Evolutionary conservation across 30 jellyfish, hydroid and myxozoan genomes (phyloP).

Genomic region (Nemopilema nomurai): DNA sequence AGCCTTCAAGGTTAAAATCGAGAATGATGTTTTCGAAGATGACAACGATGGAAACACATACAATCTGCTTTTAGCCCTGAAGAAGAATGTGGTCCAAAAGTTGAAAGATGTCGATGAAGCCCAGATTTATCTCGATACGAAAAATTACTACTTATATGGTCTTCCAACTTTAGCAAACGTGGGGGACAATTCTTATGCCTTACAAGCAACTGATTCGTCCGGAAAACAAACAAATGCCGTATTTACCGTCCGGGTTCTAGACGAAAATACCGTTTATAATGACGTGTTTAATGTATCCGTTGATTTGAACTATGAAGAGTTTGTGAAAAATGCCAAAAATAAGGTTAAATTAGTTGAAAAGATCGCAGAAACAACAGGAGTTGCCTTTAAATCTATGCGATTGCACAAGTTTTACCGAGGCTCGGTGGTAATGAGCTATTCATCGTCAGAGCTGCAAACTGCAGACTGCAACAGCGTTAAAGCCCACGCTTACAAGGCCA

Average conservation of each 20-base stretch:
- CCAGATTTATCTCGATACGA: conserved; percentile 66
- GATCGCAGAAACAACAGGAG: conserved; percentile 71
- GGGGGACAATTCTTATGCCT: conserved; percentile 63
- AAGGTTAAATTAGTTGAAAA: conserved; percentile 66
- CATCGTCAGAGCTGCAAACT: conserved; percentile 43
- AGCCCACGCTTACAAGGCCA: conserved; percentile 65
- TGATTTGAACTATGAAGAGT: conserved; percentile 51
- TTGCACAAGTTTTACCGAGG: conserved; percentile 68
- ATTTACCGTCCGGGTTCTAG: conserved; percentile 70
- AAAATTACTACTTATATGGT: conserved; percentile 41
- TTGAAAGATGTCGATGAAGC: conserved; percentile 49
- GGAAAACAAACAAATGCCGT: conserved; percentile 74
- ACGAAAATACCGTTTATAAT: conserved; percentile 48
- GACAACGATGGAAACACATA: conserved; percentile 70
- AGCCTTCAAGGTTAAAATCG: conserved; percentile 47
- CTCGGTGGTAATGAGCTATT: conserved; percentile 74
- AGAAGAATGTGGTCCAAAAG: conserved; percentile 33
- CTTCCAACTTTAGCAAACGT: conserved; percentile 44
- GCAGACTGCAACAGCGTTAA: conserved; percentile 72
- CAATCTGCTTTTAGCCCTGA: conserved; percentile 49
- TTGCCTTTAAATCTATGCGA: conserved; percentile 51
- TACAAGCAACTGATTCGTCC: conserved; percentile 82
- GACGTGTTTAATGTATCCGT: conserved; percentile 73
- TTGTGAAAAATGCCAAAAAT: conserved; percentile 40
- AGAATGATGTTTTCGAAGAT: conserved; percentile 72